Conservation (phyloP, 2,113 vertebrate genomes). For the Laticauda colubrina region DNA sequence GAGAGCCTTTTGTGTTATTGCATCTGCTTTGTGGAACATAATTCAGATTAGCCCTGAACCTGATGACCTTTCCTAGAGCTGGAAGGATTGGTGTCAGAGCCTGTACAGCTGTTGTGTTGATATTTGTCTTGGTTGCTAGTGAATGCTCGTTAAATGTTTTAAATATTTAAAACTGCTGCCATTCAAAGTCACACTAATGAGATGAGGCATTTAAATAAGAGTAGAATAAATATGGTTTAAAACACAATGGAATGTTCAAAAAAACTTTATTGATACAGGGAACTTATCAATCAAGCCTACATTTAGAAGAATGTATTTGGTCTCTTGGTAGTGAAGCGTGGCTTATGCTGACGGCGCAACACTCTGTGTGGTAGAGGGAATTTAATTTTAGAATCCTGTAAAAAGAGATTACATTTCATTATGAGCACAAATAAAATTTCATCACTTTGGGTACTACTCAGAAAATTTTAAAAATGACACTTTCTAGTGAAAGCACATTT, state of each 20-base stretch:
- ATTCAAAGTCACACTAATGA: background rate
- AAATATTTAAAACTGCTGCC: background rate
- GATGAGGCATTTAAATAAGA: background rate
- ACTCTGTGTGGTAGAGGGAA: constrained; percentile 97
- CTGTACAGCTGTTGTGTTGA: background rate
- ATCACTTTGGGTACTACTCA: background rate
- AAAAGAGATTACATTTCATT: constrained; percentile 3
- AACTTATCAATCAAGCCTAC: constrained; percentile 34
- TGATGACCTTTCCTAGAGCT: background rate
- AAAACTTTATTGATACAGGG: constrained; percentile 74
- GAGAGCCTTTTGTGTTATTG: background rate
- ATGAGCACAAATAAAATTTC: background rate
- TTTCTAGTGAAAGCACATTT: background rate
- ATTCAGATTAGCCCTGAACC: background rate
- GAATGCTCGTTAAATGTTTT: background rate
- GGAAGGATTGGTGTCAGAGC: background rate
- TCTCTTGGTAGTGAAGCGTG: constrained; percentile 99
- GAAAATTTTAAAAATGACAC: no score
- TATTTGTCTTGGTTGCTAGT: background rate
- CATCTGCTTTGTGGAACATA: background rate
- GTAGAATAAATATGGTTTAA: background rate
- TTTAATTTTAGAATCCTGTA: constrained; percentile 97
- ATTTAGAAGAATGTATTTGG: constrained; percentile 95
- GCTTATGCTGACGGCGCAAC: constrained; percentile 93
- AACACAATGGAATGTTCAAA: constrained; percentile 17